phyloP scores from a whole-genome alignment of 2,888 invertebrate species.

The Pseudococcus jackbeardsleyi region DNA sequence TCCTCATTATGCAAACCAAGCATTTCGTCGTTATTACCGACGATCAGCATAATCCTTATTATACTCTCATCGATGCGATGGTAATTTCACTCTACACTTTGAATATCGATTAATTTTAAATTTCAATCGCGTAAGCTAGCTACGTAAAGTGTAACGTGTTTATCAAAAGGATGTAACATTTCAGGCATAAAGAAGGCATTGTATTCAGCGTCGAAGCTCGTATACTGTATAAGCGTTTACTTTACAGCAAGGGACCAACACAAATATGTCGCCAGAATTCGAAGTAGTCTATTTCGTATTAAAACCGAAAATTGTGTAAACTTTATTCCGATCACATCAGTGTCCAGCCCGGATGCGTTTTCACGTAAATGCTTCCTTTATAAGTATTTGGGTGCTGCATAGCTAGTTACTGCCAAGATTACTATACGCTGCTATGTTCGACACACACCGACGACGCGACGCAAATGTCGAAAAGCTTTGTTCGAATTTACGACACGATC shows the following conservation, averaged over 20 bases:
- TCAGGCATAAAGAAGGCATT: constrained; percentile 53
- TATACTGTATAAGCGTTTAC: constrained; percentile 42
- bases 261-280: constrained; percentile 56
- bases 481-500: constrained; percentile 45
- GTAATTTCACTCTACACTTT: constrained; percentile 9
- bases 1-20: background rate
- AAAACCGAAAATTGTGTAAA: constrained; percentile 58
- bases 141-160: constrained; percentile 53
- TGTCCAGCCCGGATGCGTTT: constrained; percentile 54
- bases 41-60: background rate
- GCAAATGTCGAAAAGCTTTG: constrained; percentile 39
- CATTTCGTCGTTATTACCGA: background rate
- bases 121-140: constrained; percentile 54
- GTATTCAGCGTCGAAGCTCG: constrained; percentile 21
- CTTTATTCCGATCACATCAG: constrained; percentile 62
- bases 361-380: constrained; percentile 62
- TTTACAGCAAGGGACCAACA: constrained; percentile 52
- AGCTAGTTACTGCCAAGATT: constrained; percentile 43
- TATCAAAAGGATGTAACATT: constrained; percentile 56
- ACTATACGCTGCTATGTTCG: background rate
- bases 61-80: background rate
- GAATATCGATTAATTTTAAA: constrained; percentile 48
- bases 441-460: background rate
- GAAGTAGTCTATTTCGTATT: constrained; percentile 56
- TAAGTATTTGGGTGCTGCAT: constrained; percentile 53